Base-by-base conservation (phyloP, 1,140 invertebrate genomes). In the Nylanderia fulva region DNA sequence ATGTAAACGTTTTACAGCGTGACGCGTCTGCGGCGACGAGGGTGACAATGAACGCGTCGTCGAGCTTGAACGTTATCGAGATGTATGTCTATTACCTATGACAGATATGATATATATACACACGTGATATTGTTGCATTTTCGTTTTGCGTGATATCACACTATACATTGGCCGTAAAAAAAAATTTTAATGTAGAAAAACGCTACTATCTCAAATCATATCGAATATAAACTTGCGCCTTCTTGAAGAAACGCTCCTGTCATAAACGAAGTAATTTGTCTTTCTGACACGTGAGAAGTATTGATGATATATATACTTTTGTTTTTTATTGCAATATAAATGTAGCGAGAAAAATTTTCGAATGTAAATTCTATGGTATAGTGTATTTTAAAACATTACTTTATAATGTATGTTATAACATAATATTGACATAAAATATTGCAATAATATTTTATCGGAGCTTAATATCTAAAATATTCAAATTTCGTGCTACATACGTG, bases 41-140 rank as follows among this genome's bases (percentile, higher is more conserved):
- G 29, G 3, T 45, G 77, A 82, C 77, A 72, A 82, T 82, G 77
- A 72, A 45, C 66, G 77, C 66, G 66, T 82, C 71, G 66, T 72
- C 77, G 36, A 58, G 77, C 66, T 82, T 18, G 52, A 52, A 82
- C 66, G 52, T 82, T 82, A 82, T 82, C 77, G 77, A 82, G 77
- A 82, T 82, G 77, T 56, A 24, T 82, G 77, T 82, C 77, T 69
- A 72, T 82, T 82, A 82, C 66, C 52, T 45, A 24, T 82, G 66
- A 72, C 36, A 54, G 66, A 82, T 82, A 39, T 56, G 48, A 58
- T 63, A 13, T 42, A n/a, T n/a, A 21, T 52, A 21, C 45, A 33
- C 48, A n/a, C 36, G 52, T 21, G 42, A 21, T 45, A 68, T 79
- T 56, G 76, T 79, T 58, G 33, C 36, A 1, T 68, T 18, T 63